Evolutionary conservation across 2,797 vertebrate species (phyloP), one percentile per base, ranked within the genome.

Genomic region (Pseudopleuronectes americanus): DNA sequence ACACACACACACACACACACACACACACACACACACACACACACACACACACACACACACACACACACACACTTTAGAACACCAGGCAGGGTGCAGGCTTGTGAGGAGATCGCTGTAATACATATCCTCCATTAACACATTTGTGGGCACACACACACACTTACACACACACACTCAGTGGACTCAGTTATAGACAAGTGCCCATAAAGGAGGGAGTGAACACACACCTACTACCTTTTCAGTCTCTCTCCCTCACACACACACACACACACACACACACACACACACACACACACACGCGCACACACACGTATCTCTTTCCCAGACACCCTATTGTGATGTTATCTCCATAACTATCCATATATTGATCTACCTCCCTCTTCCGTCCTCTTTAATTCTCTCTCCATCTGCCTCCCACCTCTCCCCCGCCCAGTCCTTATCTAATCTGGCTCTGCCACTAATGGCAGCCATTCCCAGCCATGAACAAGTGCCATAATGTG

Each of bases 401-500:
- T 83, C 90, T 90, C 92, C 91, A 91, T 90, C 90, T 93, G 17
- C 71, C 48, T 58, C 66, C 71, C 66, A 64, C 57, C 71, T 73
- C 67, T 68, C 80, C 77, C 75, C 80, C 76, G 67, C 71, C 85
- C 84, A 82, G 56, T 83, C 89, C 86, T 89, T 91, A 93, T 93
- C 92, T 93, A 93, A 94, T 94, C 92, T 91, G 90, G 89, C 83
- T 89, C 75, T 73, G 89, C 84, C 78, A 82, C 88, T 94, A 94
- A 94, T 93, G 91, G 90, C 88, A 85, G 86, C 89, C 88, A 89
- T 89, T 91, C 91, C 87, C 87, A 82, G 80, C 88, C 88, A 93
- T 87, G 90, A 93, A 92, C 92, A 92, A 87, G 88, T 88, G 90
- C 88, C 89, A 91, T 93, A 92, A 93, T 92, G 91, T 91, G 90